phyloP scores from a whole-genome alignment of 2,888 invertebrate species.

The Drosophila prostipennis region DNA sequence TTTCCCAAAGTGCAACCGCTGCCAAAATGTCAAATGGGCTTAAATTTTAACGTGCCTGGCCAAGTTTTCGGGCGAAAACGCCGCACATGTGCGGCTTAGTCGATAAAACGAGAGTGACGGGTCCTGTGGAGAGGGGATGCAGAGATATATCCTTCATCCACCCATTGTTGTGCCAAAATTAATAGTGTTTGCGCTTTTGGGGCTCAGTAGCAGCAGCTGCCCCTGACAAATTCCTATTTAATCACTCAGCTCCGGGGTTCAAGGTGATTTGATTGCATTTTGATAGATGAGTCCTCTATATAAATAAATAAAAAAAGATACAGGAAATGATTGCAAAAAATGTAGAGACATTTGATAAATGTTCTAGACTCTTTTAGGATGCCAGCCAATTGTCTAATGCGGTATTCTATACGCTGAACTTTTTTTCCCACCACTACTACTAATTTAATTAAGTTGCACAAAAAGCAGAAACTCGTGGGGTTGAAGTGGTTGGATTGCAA shows the following conservation, averaged over 20 bases:
- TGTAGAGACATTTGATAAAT: conserved; percentile 27
- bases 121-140: neutral
- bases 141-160: conserved; percentile 15
- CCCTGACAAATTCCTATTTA: conserved; percentile 74
- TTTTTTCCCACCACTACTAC: conserved; percentile 17
- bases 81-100: conserved; percentile 30
- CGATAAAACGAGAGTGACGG: conserved; percentile 18
- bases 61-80: conserved; percentile 28
- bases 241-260: conserved; percentile 54
- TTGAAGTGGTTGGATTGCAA: conserved; percentile 37
- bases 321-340: neutral
- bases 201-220: conserved; percentile 46
- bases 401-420: conserved; percentile 17
- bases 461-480: conserved; percentile 26
- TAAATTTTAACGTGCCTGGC: conserved; percentile 15
- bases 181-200: conserved; percentile 48
- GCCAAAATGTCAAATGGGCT: conserved; percentile 47
- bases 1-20: conserved; percentile 6
- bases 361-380: neutral
- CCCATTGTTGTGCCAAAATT: conserved; percentile 48
- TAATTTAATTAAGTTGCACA: conserved; percentile 67
- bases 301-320: neutral
- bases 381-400: conserved; percentile 44
- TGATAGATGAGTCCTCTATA: conserved; percentile 12
- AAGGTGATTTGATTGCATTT: conserved; percentile 21